A percentile compares a stretch with the other conserved stretches of the same genome.
Evolutionary conservation across 2,113 vertebrate species (phyloP).

Genomic region (Callospermophilus lateralis): DNA sequence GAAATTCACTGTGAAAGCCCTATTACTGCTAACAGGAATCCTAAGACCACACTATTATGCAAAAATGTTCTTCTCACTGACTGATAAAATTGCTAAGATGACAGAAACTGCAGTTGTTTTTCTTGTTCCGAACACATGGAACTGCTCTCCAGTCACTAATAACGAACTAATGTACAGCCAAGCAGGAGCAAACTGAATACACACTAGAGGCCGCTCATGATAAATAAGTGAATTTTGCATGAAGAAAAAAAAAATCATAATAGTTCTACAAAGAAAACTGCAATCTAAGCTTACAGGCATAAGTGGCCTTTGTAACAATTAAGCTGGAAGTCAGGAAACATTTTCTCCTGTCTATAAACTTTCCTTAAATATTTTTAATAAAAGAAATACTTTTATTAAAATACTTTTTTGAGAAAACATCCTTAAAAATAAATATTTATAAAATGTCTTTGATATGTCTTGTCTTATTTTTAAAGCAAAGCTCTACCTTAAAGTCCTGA

Average conservation of each 20-base stretch:
- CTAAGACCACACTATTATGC: background rate
- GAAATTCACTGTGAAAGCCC: background rate
- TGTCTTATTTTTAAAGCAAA: conserved; percentile 36
- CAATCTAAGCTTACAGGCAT: background rate
- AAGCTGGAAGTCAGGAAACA: background rate
- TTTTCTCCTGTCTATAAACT: background rate
- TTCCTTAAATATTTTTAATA: background rate
- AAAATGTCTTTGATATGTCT: too few species aligned
- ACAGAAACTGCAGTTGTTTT: conserved; percentile 67
- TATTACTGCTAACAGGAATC: conserved; percentile 56
- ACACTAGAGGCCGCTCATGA: conserved; percentile 68
- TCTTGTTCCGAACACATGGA: conserved; percentile 66
- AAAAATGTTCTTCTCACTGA: conserved; percentile 13
- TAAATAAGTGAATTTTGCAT: conserved; percentile 35
- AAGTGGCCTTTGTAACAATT: background rate
- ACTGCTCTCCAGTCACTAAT: conserved; percentile 75
- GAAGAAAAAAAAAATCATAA: background rate
- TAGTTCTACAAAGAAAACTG: background rate
- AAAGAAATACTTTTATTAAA: background rate
- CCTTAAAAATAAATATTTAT: too few species aligned
- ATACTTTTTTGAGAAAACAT: background rate
- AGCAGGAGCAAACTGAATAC: conserved; percentile 56
- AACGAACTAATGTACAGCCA: conserved; percentile 56
- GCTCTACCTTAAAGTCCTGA: background rate
- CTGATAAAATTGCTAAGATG: conserved; percentile 69